These are phyloP conservation scores for Drosophila dunni DNA, from an alignment of 1,140 invertebrate species.

Conservation along the genomic window DNA sequence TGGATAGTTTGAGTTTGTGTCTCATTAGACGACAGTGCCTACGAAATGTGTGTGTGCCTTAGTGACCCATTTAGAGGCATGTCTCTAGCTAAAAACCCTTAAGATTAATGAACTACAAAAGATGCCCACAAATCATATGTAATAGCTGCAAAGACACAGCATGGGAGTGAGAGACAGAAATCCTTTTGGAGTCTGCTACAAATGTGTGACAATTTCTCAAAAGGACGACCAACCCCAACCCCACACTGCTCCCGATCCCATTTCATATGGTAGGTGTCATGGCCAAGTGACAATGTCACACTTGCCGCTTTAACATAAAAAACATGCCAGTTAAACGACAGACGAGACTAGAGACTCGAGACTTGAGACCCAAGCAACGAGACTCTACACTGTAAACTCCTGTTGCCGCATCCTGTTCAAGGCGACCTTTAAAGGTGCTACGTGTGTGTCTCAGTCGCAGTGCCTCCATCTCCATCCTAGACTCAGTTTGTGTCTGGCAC, in stretches of 20 bases:
- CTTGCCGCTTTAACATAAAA: slow-evolving; percentile 62
- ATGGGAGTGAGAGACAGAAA: not conserved
- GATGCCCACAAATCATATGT: slow-evolving; percentile 77
- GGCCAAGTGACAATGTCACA: slow-evolving; percentile 79
- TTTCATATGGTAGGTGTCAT: slow-evolving; percentile 57
- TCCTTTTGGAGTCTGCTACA: slow-evolving; percentile 45
- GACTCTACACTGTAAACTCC: not conserved
- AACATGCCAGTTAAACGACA: slow-evolving; percentile 35
- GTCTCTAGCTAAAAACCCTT: slow-evolving; percentile 17
- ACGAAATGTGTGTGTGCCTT: slow-evolving; percentile 42
- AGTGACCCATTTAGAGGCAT: slow-evolving; percentile 61
- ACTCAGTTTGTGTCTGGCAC: slow-evolving; percentile 29
- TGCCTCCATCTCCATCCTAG: not conserved
- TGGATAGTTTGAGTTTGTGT: not conserved
- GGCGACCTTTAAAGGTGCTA: slow-evolving; percentile 60
- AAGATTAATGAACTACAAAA: slow-evolving; percentile 82
- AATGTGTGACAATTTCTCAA: slow-evolving; percentile 80
- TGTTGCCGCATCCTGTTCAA: slow-evolving; percentile 42
- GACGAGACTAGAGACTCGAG: not conserved
- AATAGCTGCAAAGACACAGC: slow-evolving; percentile 37
- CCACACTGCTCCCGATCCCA: slow-evolving; percentile 1
- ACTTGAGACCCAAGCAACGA: not conserved
- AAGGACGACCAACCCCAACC: slow-evolving; percentile 42
- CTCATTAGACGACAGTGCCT: slow-evolving; percentile 35
- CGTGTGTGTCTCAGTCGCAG: slow-evolving; percentile 32